These are phyloP conservation scores for Acrossocheilus wenchowensis DNA, from an alignment of 2,797 vertebrate species.

Conservation along the genomic window DNA sequence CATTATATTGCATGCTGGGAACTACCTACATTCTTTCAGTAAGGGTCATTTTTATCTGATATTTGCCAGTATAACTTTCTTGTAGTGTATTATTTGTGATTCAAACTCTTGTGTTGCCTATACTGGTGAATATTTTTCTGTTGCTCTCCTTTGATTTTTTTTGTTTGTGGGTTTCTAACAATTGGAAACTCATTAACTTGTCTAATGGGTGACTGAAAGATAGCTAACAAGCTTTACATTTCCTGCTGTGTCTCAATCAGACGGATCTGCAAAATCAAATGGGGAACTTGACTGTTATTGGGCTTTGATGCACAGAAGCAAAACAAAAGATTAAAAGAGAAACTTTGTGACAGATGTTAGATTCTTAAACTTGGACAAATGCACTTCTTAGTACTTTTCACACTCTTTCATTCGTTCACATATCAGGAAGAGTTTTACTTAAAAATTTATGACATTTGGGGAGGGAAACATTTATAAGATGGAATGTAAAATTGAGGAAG, in stretches of 20 bases:
- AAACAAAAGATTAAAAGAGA: slow-evolving; percentile 14
- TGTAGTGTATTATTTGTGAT: slow-evolving; percentile 1
- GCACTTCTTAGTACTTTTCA: not conserved
- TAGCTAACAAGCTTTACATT: slow-evolving; percentile 21
- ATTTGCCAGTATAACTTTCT: not conserved
- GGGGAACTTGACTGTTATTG: not conserved
- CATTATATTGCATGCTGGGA: too few species aligned
- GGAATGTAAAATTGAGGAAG: not conserved
- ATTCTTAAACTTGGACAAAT: not conserved
- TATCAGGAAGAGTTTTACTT: not conserved
- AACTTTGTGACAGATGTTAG: not conserved
- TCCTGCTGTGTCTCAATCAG: slow-evolving; percentile 17
- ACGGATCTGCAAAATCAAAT: slow-evolving; percentile 4
- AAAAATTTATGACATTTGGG: not conserved
- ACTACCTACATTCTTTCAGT: not conserved
- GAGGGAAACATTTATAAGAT: not conserved
- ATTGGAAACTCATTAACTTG: slow-evolving; percentile 28
- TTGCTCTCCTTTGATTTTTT: not conserved
- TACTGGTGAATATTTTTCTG: not conserved
- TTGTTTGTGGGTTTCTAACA: not conserved
- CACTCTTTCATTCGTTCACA: not conserved
- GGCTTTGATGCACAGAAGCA: slow-evolving; percentile 4
- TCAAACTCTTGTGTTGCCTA: not conserved
- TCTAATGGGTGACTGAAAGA: slow-evolving; percentile 33
- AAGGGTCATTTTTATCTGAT: not conserved